Percentiles rank a stretch among this genome's conserved stretches.
phyloP scores from a whole-genome alignment of 2,113 vertebrate species.

The Lutjanus erythropterus region DNA sequence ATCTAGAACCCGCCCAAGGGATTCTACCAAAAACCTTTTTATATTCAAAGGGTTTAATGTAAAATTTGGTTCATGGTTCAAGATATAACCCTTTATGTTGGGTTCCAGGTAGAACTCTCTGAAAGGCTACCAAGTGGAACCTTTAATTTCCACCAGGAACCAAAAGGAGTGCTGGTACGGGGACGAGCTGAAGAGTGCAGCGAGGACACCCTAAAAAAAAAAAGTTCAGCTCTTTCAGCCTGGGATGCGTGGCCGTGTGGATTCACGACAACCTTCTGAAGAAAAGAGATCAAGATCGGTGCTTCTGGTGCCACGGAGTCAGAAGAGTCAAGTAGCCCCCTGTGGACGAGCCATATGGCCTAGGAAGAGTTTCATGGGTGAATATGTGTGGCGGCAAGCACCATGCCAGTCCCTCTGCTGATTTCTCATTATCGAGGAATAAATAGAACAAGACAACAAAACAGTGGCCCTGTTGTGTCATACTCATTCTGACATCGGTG shows the following conservation, averaged over 20 bases:
- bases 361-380: conserved; percentile 72
- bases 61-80: too few species aligned
- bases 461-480: conserved; percentile 80
- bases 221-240: conserved; percentile 49
- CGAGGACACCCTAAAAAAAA: conserved; percentile 24
- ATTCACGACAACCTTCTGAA: conserved; percentile 57
- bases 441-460: conserved; percentile 86
- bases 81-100: too few species aligned
- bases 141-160: too few species aligned
- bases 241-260: conserved; percentile 16
- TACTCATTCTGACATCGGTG: conserved; percentile 75
- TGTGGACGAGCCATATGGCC: conserved; percentile 83
- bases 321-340: conserved; percentile 73
- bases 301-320: conserved; percentile 67
- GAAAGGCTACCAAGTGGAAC: too few species aligned
- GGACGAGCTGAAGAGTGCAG: too few species aligned
- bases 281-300: conserved; percentile 64
- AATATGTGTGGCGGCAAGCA: conserved; percentile 73
- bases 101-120: too few species aligned
- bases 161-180: too few species aligned
- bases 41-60: too few species aligned
- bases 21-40: too few species aligned
- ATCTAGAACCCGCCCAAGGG: too few species aligned
- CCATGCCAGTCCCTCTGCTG: conserved; percentile 76
- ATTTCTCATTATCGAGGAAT: conserved; percentile 85